Evolutionary conservation across 2,888 invertebrate species (phyloP).

Genomic region (Tetragonisca angustula): DNA sequence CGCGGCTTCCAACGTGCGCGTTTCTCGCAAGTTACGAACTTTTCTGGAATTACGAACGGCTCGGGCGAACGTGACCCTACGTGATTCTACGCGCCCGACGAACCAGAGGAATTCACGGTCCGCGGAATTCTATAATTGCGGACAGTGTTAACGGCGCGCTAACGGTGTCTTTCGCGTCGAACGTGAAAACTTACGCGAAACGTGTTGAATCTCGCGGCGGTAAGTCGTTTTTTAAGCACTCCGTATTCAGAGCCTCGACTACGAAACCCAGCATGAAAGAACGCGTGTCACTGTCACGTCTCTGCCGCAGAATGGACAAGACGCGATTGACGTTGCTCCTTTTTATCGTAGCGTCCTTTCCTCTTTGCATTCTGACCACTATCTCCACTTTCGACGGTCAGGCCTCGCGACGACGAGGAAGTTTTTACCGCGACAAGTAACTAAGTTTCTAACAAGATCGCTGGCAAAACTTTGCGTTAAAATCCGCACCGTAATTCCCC

Average conservation of each 20-base stretch:
- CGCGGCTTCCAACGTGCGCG: conserved; percentile 50
- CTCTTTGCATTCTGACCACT: background rate
- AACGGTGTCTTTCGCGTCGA: background rate
- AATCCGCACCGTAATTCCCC: background rate
- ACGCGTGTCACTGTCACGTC: background rate
- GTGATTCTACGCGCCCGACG: conserved; percentile 17
- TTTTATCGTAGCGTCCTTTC: background rate
- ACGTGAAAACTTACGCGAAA: background rate
- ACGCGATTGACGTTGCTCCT: background rate
- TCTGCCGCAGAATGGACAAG: background rate
- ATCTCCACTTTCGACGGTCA: background rate
- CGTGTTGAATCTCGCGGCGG: conserved; percentile 40
- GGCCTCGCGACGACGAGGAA: background rate
- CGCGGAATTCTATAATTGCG: background rate
- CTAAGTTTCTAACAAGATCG: background rate
- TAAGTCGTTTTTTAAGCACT: conserved; percentile 36
- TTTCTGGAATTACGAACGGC: conserved; percentile 64
- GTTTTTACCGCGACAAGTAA: background rate
- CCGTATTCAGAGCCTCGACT: background rate
- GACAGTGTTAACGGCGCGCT: background rate
- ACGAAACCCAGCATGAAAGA: background rate
- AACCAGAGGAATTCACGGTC: background rate
- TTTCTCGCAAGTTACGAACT: conserved; percentile 65
- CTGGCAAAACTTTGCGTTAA: background rate
- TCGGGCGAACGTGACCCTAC: conserved; percentile 13